Evolutionary conservation across 37 sponge, comb jelly and placozoan genomes (phyloP).

Genomic region (Axinella damicornis): DNA sequence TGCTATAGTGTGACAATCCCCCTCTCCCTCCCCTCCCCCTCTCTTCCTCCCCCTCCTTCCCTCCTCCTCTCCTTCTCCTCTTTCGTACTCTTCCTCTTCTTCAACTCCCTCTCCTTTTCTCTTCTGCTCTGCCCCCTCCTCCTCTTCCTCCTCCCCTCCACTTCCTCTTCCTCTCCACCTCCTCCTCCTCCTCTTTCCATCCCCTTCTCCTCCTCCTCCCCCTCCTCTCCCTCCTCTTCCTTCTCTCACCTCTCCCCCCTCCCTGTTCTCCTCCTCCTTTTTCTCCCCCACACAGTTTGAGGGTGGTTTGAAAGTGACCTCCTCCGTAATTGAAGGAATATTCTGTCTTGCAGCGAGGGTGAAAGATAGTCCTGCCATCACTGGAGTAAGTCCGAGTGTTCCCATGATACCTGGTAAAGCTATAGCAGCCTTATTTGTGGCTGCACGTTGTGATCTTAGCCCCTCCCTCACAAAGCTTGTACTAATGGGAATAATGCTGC

Average conservation of each 20-base stretch:
- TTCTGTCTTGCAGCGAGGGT: slow-evolving; percentile 45
- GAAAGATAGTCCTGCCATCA: slow-evolving; percentile 34
- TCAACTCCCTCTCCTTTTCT: not conserved
- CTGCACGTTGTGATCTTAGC: too few species aligned
- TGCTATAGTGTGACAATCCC: too few species aligned
- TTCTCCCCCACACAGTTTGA: slow-evolving; percentile 34
- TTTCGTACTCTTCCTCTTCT: not conserved
- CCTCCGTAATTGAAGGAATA: slow-evolving; percentile 47
- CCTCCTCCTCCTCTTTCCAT: not conserved
- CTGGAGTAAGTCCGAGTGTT: slow-evolving; percentile 33
- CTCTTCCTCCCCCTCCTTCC: not conserved
- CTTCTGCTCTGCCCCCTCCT: not conserved
- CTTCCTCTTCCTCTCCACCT: not conserved
- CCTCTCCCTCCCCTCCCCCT: not conserved
- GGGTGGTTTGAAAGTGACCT: slow-evolving; percentile 56
- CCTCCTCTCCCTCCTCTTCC: not conserved
- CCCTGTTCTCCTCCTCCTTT: too few species aligned
- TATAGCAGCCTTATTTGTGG: too few species aligned
- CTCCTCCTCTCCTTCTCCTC: not conserved
- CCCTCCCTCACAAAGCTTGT: too few species aligned
- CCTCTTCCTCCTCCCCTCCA: not conserved
- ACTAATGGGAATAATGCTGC: too few species aligned
- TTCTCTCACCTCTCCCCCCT: not conserved
- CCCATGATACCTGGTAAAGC: too few species aligned
- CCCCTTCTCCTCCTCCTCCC: not conserved